Base-by-base conservation (phyloP, 2,797 vertebrate genomes). In the Bradypus variegatus region DNA sequence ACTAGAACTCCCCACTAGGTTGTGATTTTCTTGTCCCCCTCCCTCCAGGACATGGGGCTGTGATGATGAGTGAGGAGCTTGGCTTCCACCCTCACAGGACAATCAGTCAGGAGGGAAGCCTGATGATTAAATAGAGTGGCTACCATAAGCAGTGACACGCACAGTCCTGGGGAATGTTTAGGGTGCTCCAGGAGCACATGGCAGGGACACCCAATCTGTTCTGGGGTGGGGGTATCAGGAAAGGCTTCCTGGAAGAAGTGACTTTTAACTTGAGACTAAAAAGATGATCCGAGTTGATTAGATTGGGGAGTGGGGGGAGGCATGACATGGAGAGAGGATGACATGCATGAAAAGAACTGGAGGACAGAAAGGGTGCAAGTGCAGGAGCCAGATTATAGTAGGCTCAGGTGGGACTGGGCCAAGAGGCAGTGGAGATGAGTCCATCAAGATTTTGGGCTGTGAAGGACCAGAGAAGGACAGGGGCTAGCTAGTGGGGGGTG, bases 211-310 rank as follows among this genome's bases (percentile, higher is more conserved):
- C 29, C 33, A 78, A 29, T 27, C 50, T 84, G 64, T 72, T 73
- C 4, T 6, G 85, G 62, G 67, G 41, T 45, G 58, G 15, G 31
- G 23, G 69, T 81, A 38, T 77, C 76, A 14, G 11, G 69, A 25
- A 45, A 87, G 73, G 16, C n/a, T 78, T 93, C 64, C 86, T 89
- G 85, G 67, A 86, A 60, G 86, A 67, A 76, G 64, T 38, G 70
- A 72, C 55, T 89, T 91, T 93, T 58, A 38, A 64, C 29, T 27
- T 36, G 86, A 89, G n/a, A 25, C 48, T 91, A 73, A n/a, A 36
- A 78, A 62, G 72, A 73, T 62, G 65, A 67, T 86, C 81, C 41
- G 76, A 77, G 78, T 53, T 82, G 41, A 45, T 65, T 79, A 79
- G 29, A 60, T 36, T 60, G 38, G 60, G 38, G 19, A 55, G 64